These are phyloP conservation scores for Scartelaos histophorus DNA, from an alignment of 2,113 vertebrate genomes.

Conservation along the genomic window DNA sequence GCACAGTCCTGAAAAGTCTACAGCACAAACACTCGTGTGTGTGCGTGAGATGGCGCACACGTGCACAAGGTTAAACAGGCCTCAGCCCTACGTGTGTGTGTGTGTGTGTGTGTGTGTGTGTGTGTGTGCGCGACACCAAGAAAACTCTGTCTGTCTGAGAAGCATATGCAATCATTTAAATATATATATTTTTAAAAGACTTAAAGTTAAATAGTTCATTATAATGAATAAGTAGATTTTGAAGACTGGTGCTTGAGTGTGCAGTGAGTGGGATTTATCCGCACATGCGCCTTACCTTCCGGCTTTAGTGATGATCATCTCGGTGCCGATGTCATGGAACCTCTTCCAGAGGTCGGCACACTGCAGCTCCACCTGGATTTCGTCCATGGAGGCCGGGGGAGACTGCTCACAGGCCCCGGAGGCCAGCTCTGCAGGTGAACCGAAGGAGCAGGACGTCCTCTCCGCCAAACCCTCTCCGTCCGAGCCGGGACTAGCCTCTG, in stretches of 20 bases:
- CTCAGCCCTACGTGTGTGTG: too few relatives aligned
- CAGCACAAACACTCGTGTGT: too few relatives aligned
- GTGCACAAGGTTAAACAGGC: too few relatives aligned
- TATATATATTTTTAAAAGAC: too few relatives aligned
- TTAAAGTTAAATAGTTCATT: not conserved
- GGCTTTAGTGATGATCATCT: slow-evolving; percentile 99
- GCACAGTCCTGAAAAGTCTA: too few relatives aligned
- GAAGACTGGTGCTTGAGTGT: not conserved
- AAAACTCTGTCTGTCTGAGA: not conserved
- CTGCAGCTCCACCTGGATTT: slow-evolving; percentile 97
- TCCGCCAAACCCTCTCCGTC: slow-evolving; percentile 91
- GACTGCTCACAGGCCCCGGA: slow-evolving; percentile 71
- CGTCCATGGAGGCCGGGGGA: slow-evolving; percentile 91
- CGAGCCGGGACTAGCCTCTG: slow-evolving; percentile 93
- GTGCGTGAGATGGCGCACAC: too few relatives aligned
- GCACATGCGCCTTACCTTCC: slow-evolving; percentile 84
- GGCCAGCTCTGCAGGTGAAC: slow-evolving; percentile 85
- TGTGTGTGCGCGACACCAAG: too few relatives aligned
- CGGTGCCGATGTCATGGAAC: slow-evolving; percentile 98
- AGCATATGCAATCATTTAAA: too few relatives aligned
- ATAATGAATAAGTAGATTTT: too few relatives aligned
- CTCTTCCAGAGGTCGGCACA: slow-evolving; percentile 98
- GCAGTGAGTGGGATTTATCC: not conserved
- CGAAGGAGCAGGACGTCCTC: slow-evolving; percentile 92
- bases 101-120: too few relatives aligned